phyloP scores from a whole-genome alignment of 2,797 vertebrate species.

The Pristis pectinata region DNA sequence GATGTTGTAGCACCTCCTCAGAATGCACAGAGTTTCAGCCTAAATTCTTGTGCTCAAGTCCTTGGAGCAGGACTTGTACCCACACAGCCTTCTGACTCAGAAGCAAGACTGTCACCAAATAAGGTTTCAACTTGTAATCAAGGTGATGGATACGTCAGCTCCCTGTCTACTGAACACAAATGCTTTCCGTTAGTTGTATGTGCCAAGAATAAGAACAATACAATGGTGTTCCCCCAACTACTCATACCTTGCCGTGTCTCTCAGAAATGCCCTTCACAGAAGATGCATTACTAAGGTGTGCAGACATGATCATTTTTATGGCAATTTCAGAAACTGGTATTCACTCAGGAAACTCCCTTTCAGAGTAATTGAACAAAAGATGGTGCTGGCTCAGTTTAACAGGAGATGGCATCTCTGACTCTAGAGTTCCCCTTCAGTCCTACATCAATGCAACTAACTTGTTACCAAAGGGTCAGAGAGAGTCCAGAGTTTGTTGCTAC shows the following conservation, averaged over 20 bases:
- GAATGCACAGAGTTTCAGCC: too few species aligned
- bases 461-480: too few species aligned
- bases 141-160: background rate
- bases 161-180: background rate
- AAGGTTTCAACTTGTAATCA: too few species aligned
- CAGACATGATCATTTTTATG: background rate
- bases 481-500: too few species aligned
- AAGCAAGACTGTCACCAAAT: too few species aligned
- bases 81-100: too few species aligned
- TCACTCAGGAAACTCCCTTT: background rate
- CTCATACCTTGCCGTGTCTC: background rate
- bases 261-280: background rate
- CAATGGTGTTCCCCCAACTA: background rate
- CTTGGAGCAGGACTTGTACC: too few species aligned
- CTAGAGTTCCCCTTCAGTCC: background rate
- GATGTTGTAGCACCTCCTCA: too few species aligned
- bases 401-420: background rate
- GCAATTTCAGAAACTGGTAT: background rate
- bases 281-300: background rate
- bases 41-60: too few species aligned
- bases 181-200: background rate
- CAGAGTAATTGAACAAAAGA: background rate
- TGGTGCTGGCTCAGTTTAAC: background rate
- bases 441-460: background rate
- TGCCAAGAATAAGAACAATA: background rate